Evolutionary conservation across 92 coral and sea anemone genomes (phyloP).

Genomic region (Ricordea florida): DNA sequence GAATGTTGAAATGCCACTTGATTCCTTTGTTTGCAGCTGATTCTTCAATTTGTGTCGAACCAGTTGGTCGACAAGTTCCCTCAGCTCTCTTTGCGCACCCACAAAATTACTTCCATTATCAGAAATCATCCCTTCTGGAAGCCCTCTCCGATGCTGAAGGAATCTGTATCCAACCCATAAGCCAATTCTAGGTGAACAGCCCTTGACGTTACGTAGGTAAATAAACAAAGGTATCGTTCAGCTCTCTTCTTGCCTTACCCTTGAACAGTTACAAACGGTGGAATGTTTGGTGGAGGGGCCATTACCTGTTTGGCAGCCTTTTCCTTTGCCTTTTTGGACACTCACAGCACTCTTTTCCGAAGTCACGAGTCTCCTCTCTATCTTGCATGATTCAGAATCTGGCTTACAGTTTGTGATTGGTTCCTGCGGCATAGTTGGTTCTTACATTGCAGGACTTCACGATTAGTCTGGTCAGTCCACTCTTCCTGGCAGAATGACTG

Average conservation of each 20-base stretch:
- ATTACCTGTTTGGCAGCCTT: slow-evolving; percentile 59
- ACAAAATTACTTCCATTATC: slow-evolving; percentile 67
- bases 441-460: slow-evolving; percentile 44
- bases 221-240: slow-evolving; percentile 60
- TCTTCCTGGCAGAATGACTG: slow-evolving; percentile 55
- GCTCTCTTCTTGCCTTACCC: slow-evolving; percentile 59
- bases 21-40: slow-evolving; percentile 57
- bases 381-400: slow-evolving; percentile 59
- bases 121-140: slow-evolving; percentile 48
- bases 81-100: slow-evolving; percentile 54
- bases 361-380: slow-evolving; percentile 66
- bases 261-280: slow-evolving; percentile 58
- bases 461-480: slow-evolving; percentile 53
- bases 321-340: slow-evolving; percentile 48
- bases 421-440: slow-evolving; percentile 51
- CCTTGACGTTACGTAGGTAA: slow-evolving; percentile 45
- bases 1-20: no score
- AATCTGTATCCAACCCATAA: slow-evolving; percentile 48
- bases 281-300: slow-evolving; percentile 75
- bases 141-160: slow-evolving; percentile 55
- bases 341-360: slow-evolving; percentile 53
- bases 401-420: slow-evolving; percentile 56
- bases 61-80: slow-evolving; percentile 45
- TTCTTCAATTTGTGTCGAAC: slow-evolving; percentile 30
- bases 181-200: slow-evolving; percentile 71